Percentiles rank a stretch among this genome's conserved stretches.
phyloP scores from a whole-genome alignment of 2,113 vertebrate species.

The Pollachius pollachius region DNA sequence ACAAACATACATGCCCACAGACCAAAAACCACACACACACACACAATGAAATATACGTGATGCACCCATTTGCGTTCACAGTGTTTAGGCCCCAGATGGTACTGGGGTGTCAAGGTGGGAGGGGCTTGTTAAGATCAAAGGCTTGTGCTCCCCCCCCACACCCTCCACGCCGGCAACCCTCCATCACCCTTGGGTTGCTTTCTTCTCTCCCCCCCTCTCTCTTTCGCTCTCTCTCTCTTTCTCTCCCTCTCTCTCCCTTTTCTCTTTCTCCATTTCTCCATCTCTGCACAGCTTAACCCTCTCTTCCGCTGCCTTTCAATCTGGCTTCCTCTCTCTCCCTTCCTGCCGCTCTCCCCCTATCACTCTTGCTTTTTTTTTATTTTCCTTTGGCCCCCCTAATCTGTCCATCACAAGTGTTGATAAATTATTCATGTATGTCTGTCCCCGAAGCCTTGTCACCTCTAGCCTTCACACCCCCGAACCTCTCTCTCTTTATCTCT shows the following conservation, averaged over 20 bases:
- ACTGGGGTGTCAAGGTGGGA: constrained; percentile 71
- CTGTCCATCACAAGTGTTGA: constrained; percentile 73
- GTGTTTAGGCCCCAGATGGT: constrained; percentile 67
- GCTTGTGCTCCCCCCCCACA: constrained; percentile 7
- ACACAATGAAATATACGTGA: constrained; percentile 11
- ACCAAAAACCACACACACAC: too few relatives aligned
- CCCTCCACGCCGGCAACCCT: constrained; percentile 43
- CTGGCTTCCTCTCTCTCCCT: constrained; percentile 44
- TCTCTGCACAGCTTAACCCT: constrained; percentile 50
- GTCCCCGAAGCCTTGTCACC: constrained; percentile 70
- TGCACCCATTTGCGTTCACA: constrained; percentile 20
- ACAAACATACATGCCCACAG: not conserved
- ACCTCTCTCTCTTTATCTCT: constrained; percentile 44
- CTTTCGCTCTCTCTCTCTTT: not conserved
- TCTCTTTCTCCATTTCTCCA: constrained; percentile 32
- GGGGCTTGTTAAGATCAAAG: constrained; percentile 75
- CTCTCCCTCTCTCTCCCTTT: constrained; percentile 53
- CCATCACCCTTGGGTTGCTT: constrained; percentile 68
- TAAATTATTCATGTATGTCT: constrained; percentile 74
- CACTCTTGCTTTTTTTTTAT: constrained; percentile 65
- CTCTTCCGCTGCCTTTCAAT: constrained; percentile 69
- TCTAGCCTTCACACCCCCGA: constrained; percentile 43
- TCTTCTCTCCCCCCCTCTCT: constrained; percentile 42
- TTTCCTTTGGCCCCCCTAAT: constrained; percentile 53
- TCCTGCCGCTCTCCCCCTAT: constrained; percentile 31